A percentile compares a stretch with the other conserved stretches of the same genome.
These are phyloP conservation scores for Anhinga rufa DNA, from an alignment of 2,113 vertebrate genomes.

Conservation along the genomic window DNA sequence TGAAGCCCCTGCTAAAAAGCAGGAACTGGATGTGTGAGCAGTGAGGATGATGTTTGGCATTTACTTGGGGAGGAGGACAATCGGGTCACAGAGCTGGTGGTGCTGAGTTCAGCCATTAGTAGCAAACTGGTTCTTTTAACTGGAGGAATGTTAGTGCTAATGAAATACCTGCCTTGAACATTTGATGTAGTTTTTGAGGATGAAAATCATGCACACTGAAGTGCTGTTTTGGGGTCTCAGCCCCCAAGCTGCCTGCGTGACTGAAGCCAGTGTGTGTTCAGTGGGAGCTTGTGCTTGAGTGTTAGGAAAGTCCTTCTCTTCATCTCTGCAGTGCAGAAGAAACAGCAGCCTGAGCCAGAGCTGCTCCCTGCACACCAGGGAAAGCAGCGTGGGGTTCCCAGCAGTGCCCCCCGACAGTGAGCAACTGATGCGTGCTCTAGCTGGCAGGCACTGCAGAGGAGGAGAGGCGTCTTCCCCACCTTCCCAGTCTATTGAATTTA, in stretches of 20 bases:
- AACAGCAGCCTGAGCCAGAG: neutral
- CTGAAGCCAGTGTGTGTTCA: accelerated
- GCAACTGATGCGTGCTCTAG: neutral
- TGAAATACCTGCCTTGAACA: neutral
- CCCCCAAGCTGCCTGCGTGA: neutral
- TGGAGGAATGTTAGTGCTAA: neutral
- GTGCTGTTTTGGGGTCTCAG: neutral
- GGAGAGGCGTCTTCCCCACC: neutral
- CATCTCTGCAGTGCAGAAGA: neutral
- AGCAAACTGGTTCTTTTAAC: neutral
- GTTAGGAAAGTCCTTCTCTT: neutral
- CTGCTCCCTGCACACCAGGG: neutral
- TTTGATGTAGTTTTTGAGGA: neutral
- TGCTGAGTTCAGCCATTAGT: neutral
- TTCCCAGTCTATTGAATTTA: neutral
- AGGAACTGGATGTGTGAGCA: neutral
- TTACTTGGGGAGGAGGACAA: neutral
- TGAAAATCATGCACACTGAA: neutral
- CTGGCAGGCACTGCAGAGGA: neutral
- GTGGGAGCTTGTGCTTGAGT: neutral
- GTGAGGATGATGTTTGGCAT: neutral
- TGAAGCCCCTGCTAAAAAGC: neutral
- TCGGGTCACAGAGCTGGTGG: neutral
- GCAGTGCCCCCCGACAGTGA: neutral
- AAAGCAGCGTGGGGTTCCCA: neutral